Evolutionary conservation across 1,140 invertebrate species (phyloP).

Genomic region (Heliothis virescens): DNA sequence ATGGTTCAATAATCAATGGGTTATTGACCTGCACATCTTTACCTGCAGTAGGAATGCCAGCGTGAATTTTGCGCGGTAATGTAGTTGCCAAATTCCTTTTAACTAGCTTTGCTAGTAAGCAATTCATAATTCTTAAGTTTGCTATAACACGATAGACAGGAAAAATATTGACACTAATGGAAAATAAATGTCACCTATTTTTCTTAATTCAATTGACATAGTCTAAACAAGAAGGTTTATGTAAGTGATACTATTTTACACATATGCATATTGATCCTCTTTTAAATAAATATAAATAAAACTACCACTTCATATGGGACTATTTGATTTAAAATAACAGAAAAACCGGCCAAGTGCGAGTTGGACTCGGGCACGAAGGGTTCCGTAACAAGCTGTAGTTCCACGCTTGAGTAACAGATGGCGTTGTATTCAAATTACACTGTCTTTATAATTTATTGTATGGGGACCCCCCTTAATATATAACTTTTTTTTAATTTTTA

Average conservation of each 20-base stretch:
- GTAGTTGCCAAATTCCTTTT: conserved; percentile 1
- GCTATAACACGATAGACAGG: background rate
- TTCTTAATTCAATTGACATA: background rate
- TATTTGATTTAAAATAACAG: background rate
- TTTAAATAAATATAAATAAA: background rate
- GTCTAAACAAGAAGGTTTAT: too few species aligned
- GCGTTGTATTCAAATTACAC: too few species aligned
- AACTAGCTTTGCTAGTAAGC: background rate
- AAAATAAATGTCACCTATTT: background rate
- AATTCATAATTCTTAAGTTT: conserved; percentile 16
- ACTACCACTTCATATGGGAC: background rate
- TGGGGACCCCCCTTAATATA: too few species aligned
- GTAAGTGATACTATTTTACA: too few species aligned
- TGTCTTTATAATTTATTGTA: too few species aligned
- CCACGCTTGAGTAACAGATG: too few species aligned
- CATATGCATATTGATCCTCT: background rate
- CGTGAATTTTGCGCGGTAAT: conserved; percentile 38
- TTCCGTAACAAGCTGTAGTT: too few species aligned
- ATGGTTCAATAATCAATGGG: conserved; percentile 71
- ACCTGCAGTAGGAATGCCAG: background rate
- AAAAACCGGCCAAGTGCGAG: too few species aligned
- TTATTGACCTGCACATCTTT: conserved; percentile 55
- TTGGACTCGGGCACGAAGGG: too few species aligned
- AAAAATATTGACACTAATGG: background rate
- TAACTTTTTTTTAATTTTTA: too few species aligned